Evolutionary conservation across 2,888 invertebrate genomes (phyloP).

Genomic region (Rhogogaster chlorosoma): DNA sequence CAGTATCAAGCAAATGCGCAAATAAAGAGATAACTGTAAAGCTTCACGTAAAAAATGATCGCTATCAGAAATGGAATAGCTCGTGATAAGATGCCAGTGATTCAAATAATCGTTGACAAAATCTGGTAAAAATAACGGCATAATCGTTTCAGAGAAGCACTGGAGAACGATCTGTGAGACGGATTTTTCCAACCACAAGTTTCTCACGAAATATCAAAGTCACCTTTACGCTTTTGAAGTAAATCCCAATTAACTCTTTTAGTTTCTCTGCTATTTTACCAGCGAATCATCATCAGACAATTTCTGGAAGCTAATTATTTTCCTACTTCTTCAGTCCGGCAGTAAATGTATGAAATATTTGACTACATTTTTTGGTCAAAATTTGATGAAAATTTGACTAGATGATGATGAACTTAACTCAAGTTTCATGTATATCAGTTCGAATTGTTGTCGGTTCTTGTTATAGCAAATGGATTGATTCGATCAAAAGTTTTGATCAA

Average conservation of each 20-base stretch:
- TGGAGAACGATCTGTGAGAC: background rate
- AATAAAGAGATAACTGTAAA: background rate
- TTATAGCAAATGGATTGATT: background rate
- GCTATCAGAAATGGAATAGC: background rate
- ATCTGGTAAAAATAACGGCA: background rate
- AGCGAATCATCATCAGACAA: background rate
- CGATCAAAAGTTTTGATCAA: slow-evolving; percentile 32
- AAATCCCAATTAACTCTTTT: background rate
- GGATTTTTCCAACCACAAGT: background rate
- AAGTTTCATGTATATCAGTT: background rate
- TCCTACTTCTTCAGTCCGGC: background rate
- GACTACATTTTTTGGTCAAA: background rate
- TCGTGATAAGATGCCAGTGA: background rate
- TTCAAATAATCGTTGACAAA: background rate
- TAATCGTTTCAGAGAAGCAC: background rate
- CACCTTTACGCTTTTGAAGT: background rate
- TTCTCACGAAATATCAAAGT: background rate
- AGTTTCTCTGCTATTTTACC: background rate
- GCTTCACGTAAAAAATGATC: background rate
- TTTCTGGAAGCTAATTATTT: background rate
- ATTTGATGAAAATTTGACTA: background rate
- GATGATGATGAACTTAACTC: too few species aligned
- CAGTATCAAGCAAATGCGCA: too few species aligned
- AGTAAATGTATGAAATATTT: background rate
- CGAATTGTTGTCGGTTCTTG: background rate